Conservation (phyloP, 2,888 invertebrate species). For the Volucella inflata region DNA sequence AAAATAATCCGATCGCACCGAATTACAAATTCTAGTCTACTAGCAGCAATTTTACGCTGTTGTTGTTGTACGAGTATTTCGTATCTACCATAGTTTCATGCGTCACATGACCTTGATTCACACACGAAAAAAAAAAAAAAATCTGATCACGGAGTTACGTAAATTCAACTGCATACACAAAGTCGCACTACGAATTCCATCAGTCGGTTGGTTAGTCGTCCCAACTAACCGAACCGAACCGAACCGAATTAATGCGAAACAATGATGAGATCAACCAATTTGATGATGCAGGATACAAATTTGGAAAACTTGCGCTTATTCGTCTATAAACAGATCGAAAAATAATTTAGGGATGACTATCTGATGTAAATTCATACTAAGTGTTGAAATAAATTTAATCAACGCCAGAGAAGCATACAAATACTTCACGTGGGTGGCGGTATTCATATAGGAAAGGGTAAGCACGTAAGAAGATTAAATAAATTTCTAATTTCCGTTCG, state of each 20-base stretch:
- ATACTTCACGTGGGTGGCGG: too few relatives aligned
- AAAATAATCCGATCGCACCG: not conserved
- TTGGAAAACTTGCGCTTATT: slow-evolving; percentile 16
- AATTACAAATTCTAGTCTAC: slow-evolving; percentile 59
- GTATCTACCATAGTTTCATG: slow-evolving; percentile 51
- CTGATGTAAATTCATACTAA: too few relatives aligned
- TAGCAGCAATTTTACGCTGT: slow-evolving; percentile 41
- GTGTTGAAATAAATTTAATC: too few relatives aligned
- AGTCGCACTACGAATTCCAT: slow-evolving; percentile 5
- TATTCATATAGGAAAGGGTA: too few relatives aligned
- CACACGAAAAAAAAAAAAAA: slow-evolving; percentile 9
- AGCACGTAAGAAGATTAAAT: too few relatives aligned
- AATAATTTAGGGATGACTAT: not conserved
- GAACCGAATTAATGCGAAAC: slow-evolving; percentile 31
- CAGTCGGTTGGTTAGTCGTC: too few relatives aligned
- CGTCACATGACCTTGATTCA: slow-evolving; percentile 68
- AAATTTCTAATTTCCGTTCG: too few relatives aligned
- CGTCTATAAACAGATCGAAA: not conserved
- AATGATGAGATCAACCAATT: slow-evolving; percentile 36
- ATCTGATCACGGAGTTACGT: slow-evolving; percentile 18
- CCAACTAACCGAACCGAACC: not conserved
- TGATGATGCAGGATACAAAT: slow-evolving; percentile 20
- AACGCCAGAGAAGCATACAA: too few relatives aligned
- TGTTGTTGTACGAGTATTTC: slow-evolving; percentile 16
- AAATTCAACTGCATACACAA: slow-evolving; percentile 24